Evolutionary conservation across 2,113 vertebrate genomes (phyloP).

Genomic region (Eira barbara): DNA sequence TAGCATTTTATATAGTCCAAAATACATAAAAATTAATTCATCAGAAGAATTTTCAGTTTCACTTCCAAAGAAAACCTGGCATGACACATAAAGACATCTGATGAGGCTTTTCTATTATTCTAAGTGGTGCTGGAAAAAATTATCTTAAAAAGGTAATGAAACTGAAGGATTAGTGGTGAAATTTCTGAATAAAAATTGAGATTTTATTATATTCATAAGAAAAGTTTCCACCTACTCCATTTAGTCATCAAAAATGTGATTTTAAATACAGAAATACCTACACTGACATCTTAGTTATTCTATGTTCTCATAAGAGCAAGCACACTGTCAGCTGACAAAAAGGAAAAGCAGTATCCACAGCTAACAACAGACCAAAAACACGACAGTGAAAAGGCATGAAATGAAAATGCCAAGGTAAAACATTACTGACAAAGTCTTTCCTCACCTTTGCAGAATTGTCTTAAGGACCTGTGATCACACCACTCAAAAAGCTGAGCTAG

Average conservation of each 20-base stretch:
- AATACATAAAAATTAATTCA: slow-evolving; percentile 52
- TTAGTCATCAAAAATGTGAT: slow-evolving; percentile 70
- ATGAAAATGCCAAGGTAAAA: background rate
- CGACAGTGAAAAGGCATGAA: background rate
- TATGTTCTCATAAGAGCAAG: background rate
- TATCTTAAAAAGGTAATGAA: slow-evolving; percentile 64
- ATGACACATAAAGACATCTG: slow-evolving; percentile 53
- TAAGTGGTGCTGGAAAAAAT: slow-evolving; percentile 21
- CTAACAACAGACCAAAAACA: background rate
- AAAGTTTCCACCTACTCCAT: slow-evolving; percentile 71
- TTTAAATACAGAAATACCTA: slow-evolving; percentile 61
- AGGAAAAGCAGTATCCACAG: background rate
- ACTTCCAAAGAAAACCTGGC: slow-evolving; percentile 60
- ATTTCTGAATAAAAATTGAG: slow-evolving; percentile 69
- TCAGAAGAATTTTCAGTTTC: slow-evolving; percentile 61
- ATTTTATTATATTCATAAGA: slow-evolving; percentile 68
- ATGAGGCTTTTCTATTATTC: slow-evolving; percentile 52
- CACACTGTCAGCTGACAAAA: background rate
- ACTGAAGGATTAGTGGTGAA: slow-evolving; percentile 53
- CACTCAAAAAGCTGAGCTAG: background rate
- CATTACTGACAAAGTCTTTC: background rate
- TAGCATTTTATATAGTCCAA: slow-evolving; percentile 33
- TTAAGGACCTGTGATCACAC: background rate
- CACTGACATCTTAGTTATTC: background rate
- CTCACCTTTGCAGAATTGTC: background rate